Percentiles rank a stretch among this genome's conserved stretches.
Conservation (phyloP, 2,888 invertebrate genomes). For the Macrophya annulata region DNA sequence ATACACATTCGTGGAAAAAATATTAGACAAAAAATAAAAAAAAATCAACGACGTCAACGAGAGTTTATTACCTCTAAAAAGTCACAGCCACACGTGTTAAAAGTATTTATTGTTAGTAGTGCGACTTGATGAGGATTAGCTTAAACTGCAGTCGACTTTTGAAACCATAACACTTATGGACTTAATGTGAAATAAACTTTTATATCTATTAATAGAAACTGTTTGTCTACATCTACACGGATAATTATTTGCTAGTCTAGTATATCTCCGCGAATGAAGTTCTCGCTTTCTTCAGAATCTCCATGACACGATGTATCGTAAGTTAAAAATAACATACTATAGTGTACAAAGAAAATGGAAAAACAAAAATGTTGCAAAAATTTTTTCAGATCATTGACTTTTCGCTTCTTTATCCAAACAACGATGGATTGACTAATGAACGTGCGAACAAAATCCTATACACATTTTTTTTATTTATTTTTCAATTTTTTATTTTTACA, state of each 20-base stretch:
- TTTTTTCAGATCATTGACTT: slow-evolving; percentile 36
- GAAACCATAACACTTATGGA: neutral
- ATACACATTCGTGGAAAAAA: neutral
- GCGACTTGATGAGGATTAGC: neutral
- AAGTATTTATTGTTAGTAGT: neutral
- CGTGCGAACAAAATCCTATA: neutral
- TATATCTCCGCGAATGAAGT: neutral
- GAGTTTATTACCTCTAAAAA: neutral
- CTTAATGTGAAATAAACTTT: neutral
- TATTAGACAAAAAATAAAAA: too few relatives aligned
- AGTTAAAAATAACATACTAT: slow-evolving; percentile 9
- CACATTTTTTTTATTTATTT: neutral
- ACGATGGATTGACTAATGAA: slow-evolving; percentile 23
- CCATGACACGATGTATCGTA: neutral
- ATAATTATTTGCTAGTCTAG: neutral
- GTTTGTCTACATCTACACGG: neutral
- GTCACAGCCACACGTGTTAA: neutral
- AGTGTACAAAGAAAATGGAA: neutral
- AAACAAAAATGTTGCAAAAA: neutral
- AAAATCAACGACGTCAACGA: neutral
- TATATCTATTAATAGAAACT: neutral
- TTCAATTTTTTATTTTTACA: too few relatives aligned
- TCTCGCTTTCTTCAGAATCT: neutral
- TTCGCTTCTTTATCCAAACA: neutral
- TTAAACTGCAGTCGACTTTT: neutral